phyloP scores from a whole-genome alignment of 2,888 invertebrate genomes.

The Nysson spinosus region DNA sequence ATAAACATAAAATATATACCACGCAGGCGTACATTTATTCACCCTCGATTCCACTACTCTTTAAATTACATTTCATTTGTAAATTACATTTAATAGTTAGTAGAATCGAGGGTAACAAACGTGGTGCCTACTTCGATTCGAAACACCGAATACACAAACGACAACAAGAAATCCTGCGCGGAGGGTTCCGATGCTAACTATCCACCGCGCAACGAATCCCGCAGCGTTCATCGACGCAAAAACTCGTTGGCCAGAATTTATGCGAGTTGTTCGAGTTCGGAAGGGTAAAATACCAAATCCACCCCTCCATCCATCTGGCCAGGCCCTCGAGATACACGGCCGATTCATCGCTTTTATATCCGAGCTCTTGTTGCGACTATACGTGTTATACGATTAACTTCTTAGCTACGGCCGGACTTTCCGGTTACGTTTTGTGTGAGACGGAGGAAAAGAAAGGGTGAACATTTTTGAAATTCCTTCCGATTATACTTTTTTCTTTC shows the following conservation, averaged over 20 bases:
- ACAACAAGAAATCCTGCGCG: neutral
- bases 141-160: conserved; percentile 10
- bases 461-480: no score
- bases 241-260: conserved; percentile 65
- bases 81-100: no score
- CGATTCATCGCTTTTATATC: conserved; percentile 49
- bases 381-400: conserved; percentile 38
- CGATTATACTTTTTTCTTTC: no score
- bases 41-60: no score
- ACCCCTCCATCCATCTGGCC: neutral
- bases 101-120: no score
- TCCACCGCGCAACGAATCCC: conserved; percentile 10
- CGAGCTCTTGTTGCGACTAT: conserved; percentile 23
- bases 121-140: no score
- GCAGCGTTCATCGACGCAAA: conserved; percentile 44
- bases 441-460: conserved; percentile 29
- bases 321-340: conserved; percentile 11
- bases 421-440: conserved; percentile 63
- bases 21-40: no score
- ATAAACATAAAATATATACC: no score
- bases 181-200: neutral
- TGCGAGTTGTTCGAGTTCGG: conserved; percentile 62
- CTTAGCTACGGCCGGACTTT: conserved; percentile 22
- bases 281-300: conserved; percentile 38
- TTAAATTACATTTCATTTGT: no score